Evolutionary conservation across 2,888 invertebrate species (phyloP).

Genomic region (Apamea anceps): DNA sequence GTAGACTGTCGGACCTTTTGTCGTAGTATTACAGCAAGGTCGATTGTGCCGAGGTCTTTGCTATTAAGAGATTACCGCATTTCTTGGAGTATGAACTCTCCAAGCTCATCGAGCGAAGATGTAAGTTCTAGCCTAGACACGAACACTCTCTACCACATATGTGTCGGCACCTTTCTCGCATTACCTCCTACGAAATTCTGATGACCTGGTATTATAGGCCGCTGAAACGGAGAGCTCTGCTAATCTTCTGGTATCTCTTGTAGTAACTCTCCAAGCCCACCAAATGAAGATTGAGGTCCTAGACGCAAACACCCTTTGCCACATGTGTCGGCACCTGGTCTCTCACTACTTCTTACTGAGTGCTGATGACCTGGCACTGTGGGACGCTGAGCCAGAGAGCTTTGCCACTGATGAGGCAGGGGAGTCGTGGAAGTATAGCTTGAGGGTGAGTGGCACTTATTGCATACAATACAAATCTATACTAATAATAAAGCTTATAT

Average conservation of each 20-base stretch:
- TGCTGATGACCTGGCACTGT: slow-evolving; percentile 95
- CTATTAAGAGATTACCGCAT: neutral
- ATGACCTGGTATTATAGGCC: slow-evolving; percentile 96
- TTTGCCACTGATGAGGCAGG: slow-evolving; percentile 97
- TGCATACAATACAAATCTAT: neutral
- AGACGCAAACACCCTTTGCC: slow-evolving; percentile 93
- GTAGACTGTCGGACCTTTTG: neutral
- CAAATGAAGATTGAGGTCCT: slow-evolving; percentile 94
- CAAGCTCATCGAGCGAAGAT: slow-evolving; percentile 93
- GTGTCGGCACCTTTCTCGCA: slow-evolving; percentile 96
- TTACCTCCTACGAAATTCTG: slow-evolving; percentile 95
- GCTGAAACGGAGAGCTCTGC: slow-evolving; percentile 97
- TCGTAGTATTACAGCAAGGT: no score
- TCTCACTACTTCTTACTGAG: slow-evolving; percentile 97
- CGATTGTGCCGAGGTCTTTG: neutral
- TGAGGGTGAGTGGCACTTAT: slow-evolving; percentile 92
- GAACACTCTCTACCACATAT: slow-evolving; percentile 95
- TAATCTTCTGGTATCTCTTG: slow-evolving; percentile 14
- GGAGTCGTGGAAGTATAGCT: slow-evolving; percentile 98
- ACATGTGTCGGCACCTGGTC: slow-evolving; percentile 96
- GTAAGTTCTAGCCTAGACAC: slow-evolving; percentile 94
- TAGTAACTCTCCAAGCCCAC: slow-evolving; percentile 91
- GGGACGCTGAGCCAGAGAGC: slow-evolving; percentile 97
- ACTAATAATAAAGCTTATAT: no score
- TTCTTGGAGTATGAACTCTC: slow-evolving; percentile 84